These are phyloP conservation scores for Psettodes erumei DNA, from an alignment of 2,113 vertebrate species.

Conservation along the genomic window DNA sequence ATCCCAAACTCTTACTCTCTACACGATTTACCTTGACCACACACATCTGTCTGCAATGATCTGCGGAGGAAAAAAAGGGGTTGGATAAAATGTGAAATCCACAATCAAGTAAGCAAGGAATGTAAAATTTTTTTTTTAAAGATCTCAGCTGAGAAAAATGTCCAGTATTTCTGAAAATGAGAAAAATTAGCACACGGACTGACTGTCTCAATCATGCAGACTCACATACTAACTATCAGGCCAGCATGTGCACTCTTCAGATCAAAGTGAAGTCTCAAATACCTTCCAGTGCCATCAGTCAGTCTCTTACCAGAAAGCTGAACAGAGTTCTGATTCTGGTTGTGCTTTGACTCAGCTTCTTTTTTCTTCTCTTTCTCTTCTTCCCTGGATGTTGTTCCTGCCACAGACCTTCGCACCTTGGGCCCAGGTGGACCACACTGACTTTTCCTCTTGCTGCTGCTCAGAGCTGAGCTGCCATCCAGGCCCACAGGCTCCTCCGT, in stretches of 20 bases:
- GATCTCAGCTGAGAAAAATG: background rate
- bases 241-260: background rate
- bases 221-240: background rate
- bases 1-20: slow-evolving; percentile 70
- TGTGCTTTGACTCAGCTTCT: slow-evolving; percentile 61
- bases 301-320: slow-evolving; percentile 72
- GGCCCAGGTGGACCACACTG: slow-evolving; percentile 51
- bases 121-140: background rate
- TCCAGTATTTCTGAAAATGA: background rate
- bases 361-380: slow-evolving; percentile 66
- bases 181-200: background rate
- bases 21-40: slow-evolving; percentile 84
- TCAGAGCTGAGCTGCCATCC: slow-evolving; percentile 67
- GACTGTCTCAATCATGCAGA: background rate
- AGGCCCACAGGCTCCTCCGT: slow-evolving; percentile 80
- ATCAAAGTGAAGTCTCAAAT: slow-evolving; percentile 21
- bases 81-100: background rate
- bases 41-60: slow-evolving; percentile 82
- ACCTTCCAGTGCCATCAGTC: slow-evolving; percentile 12
- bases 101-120: background rate
- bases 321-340: slow-evolving; percentile 53
- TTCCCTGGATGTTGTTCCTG: slow-evolving; percentile 47
- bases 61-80: slow-evolving; percentile 53
- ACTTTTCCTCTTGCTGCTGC: slow-evolving; percentile 70
- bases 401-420: slow-evolving; percentile 62